Evolutionary conservation across 2,113 vertebrate genomes (phyloP).

Genomic region (Chamaea fasciata): DNA sequence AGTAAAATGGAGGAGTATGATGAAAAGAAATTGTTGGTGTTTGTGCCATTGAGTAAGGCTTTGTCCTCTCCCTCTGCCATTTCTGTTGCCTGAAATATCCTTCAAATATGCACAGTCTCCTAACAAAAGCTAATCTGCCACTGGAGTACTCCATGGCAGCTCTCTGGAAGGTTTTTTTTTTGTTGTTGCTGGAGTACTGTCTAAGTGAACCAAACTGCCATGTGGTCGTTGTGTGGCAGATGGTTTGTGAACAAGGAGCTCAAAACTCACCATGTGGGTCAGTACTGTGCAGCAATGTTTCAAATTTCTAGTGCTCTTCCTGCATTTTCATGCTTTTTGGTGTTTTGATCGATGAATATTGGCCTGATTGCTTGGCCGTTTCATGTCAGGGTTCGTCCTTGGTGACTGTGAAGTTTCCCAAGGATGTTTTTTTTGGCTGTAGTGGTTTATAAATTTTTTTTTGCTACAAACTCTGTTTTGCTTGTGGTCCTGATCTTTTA

Average conservation of each 20-base stretch:
- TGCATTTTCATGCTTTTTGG: neutral
- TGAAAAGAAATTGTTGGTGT: neutral
- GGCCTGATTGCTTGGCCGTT: neutral
- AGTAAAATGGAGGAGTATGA: neutral
- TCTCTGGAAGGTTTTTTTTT: neutral
- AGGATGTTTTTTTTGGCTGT: neutral
- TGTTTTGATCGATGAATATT: neutral
- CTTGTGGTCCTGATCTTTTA: neutral
- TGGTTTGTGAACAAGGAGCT: neutral
- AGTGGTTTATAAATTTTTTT: neutral
- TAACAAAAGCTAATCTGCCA: neutral
- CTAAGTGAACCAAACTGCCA: neutral
- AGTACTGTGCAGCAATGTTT: accelerated
- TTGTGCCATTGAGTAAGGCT: neutral
- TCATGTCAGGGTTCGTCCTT: neutral
- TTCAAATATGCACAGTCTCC: neutral
- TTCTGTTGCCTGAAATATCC: neutral
- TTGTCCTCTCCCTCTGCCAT: neutral
- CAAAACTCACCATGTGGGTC: neutral
- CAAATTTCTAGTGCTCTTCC: neutral
- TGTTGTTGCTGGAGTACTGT: neutral
- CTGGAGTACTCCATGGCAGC: neutral
- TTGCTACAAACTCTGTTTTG: neutral
- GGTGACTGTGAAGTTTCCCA: neutral
- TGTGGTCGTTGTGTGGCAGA: neutral